These are phyloP conservation scores for Biston betularia DNA, from an alignment of 2,888 invertebrate species.

Conservation along the genomic window DNA sequence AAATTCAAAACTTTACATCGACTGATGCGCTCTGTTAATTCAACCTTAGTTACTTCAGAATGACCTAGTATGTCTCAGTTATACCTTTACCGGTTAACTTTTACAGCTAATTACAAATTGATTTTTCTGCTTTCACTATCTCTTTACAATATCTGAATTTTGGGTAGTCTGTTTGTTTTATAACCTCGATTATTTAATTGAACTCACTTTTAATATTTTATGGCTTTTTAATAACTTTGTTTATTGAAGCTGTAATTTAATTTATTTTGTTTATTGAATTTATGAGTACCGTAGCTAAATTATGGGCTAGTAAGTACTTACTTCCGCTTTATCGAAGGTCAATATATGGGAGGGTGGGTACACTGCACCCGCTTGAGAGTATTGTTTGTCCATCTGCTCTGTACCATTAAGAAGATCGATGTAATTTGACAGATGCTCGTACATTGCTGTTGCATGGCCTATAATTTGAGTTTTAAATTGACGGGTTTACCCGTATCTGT, in stretches of 20 bases:
- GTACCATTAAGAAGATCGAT: conserved; percentile 51
- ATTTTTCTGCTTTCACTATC: conserved; percentile 63
- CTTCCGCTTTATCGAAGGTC: conserved; percentile 28
- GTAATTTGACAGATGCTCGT: conserved; percentile 49
- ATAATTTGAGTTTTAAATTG: conserved; percentile 43
- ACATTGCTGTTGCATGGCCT: conserved; percentile 40
- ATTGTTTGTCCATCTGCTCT: conserved; percentile 69
- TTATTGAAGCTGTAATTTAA: conserved; percentile 24
- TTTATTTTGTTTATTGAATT: conserved; percentile 31
- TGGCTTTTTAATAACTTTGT: conserved; percentile 22
- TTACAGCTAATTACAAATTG: conserved; percentile 58
- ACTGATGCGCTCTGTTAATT: conserved; percentile 43
- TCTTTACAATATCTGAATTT: conserved; percentile 39
- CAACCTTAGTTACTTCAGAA: conserved; percentile 36
- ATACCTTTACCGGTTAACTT: conserved; percentile 60
- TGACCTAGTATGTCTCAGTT: conserved; percentile 54
- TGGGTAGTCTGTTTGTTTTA: conserved; percentile 33
- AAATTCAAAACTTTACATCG: conserved; percentile 19
- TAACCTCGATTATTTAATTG: conserved; percentile 39
- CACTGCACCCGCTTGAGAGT: conserved; percentile 23
- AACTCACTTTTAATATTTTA: conserved; percentile 26
- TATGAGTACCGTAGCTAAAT: conserved; percentile 22
- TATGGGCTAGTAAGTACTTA: conserved; percentile 19
- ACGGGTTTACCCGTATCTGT: conserved; percentile 32
- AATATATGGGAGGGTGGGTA: conserved; percentile 22